Percentiles rank a stretch among this genome's conserved stretches.
phyloP scores from a whole-genome alignment of 2,113 vertebrate species.

The Grammomys dolichurus region DNA sequence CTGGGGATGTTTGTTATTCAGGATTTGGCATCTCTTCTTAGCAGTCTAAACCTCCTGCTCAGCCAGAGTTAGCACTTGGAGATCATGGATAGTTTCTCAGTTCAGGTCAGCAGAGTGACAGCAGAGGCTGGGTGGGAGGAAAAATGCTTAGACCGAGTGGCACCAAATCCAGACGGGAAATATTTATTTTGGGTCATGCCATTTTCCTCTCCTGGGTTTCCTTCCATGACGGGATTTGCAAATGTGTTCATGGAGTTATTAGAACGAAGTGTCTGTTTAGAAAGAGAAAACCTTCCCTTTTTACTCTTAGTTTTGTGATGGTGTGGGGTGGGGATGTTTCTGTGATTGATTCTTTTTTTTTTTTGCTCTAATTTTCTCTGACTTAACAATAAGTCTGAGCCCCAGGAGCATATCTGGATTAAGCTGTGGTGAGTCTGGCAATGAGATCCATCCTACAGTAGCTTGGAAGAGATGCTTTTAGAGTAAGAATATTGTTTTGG shows the following conservation, averaged over 20 bases:
- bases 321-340: neutral
- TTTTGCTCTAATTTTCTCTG: neutral
- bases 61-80: neutral
- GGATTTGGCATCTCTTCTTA: neutral
- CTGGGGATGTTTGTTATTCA: neutral
- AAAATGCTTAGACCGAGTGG: slow-evolving; percentile 71
- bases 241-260: neutral
- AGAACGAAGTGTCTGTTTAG: slow-evolving; percentile 40
- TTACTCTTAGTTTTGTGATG: neutral
- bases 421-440: neutral
- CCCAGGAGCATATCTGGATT: neutral
- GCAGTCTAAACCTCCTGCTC: neutral
- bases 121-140: slow-evolving; percentile 15
- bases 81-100: neutral
- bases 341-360: neutral
- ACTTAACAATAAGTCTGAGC: neutral
- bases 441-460: neutral
- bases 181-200: slow-evolving; percentile 80
- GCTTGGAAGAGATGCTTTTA: neutral
- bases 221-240: slow-evolving; percentile 59
- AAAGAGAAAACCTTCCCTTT: slow-evolving; percentile 35
- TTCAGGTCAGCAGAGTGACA: neutral
- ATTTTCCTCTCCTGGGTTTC: slow-evolving; percentile 64
- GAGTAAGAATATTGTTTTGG: neutral
- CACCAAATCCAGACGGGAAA: slow-evolving; percentile 78